These are phyloP conservation scores for Vidua chalybeata DNA, from an alignment of 2,113 vertebrate species.

Conservation along the genomic window DNA sequence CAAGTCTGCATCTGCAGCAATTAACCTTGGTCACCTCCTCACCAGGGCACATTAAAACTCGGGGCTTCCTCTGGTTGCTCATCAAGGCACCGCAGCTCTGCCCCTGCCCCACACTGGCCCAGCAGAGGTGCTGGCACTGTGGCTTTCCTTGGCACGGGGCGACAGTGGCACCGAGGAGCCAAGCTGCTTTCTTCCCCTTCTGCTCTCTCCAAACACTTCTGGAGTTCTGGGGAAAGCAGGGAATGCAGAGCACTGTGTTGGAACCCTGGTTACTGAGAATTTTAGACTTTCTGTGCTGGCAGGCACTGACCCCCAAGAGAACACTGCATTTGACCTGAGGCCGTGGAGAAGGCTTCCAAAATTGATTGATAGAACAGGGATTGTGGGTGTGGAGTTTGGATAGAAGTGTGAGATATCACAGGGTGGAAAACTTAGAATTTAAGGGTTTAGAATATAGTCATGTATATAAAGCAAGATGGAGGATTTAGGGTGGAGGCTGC, in stretches of 20 bases:
- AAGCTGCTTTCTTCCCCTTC: background rate
- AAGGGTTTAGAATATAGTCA: background rate
- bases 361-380: background rate
- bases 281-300: background rate
- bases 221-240: background rate
- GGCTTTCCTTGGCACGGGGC: background rate
- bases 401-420: background rate
- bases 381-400: background rate
- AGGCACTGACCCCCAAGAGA: background rate
- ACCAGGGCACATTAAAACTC: background rate
- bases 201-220: background rate
- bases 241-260: background rate
- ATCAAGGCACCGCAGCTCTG: background rate
- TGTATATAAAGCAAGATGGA: background rate
- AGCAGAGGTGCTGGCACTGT: background rate
- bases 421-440: background rate
- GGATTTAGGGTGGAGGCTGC: background rate
- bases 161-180: background rate
- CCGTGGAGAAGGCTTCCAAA: background rate
- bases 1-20: background rate
- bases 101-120: background rate
- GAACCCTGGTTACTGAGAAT: background rate
- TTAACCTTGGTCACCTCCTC: background rate
- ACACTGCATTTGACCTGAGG: background rate
- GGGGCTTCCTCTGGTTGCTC: background rate